Base-by-base conservation (phyloP, 2,797 vertebrate species). In the Linurgus olivaceus region DNA sequence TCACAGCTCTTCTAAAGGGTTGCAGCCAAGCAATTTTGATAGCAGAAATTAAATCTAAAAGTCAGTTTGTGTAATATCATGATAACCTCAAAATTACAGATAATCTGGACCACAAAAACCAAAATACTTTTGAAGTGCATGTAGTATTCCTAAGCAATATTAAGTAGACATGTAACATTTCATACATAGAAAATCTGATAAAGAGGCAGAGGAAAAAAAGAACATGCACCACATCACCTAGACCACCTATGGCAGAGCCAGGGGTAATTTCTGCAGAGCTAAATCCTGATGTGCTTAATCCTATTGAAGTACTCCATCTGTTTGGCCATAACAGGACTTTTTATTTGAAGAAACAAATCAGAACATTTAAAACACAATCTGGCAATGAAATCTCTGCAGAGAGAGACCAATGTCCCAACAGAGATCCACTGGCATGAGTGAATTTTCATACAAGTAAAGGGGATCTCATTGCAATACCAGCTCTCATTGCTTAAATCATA, bases 1-100 rank as follows among this genome's bases (percentile, higher is more conserved):
- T 75, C 48, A 79, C 18, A 83, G 52, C 19, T 90, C 42, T 93
- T 94, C 52, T 67, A 59, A 72, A 89, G 17, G 17, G n/a, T 7
- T 90, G 31, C 33, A 86, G 37, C 29, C 81, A 72, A 81, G 13
- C 28, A 59, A 14, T 10, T 86, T 48, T 86, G 51, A 76, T 9
- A 71, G 28, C 17, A 90, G 63, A 90, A 92, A 92, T 80, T 72
- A 52, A 52, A 67, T 54, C 28, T 65, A 40, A 58, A 80, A 81
- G 37, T 37, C 17, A 84, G 4, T 21, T 82, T 17, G 11, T 4
- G 44, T 81, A 66, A 81, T 57, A 77, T 26, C 14, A 58, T 31
- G 20, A 59, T 67, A 84, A 91, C 54, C 66, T 59, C 40, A 59
- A 93, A 96, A 86, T 93, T 75, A 40, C 1, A 0, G 4, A 40